phyloP scores from a whole-genome alignment of 1,140 invertebrate species.

The Drosophila nebulosa region DNA sequence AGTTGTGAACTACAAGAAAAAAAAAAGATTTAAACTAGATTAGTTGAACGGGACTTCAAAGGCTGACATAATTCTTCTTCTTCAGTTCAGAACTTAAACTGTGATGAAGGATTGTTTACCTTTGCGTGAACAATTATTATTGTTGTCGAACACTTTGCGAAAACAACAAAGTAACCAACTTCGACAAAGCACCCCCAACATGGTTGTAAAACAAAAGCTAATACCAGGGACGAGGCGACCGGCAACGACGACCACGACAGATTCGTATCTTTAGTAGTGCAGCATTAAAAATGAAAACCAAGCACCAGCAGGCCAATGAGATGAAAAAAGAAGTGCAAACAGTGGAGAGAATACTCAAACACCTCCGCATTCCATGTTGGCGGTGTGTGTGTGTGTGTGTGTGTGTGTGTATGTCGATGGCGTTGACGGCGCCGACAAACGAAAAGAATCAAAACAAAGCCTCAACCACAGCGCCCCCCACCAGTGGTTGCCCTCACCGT shows the following conservation, averaged over 20 bases:
- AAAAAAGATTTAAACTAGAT: not conserved
- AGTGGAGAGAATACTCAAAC: constrained; percentile 18
- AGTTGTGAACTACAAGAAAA: too few relatives aligned
- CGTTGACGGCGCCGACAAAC: constrained; percentile 49
- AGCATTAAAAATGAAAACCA: constrained; percentile 9
- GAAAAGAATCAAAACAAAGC: constrained; percentile 33
- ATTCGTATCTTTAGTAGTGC: constrained; percentile 5
- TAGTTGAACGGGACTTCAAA: not conserved
- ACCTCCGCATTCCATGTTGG: constrained; percentile 31
- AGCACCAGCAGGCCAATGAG: not conserved
- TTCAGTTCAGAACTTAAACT: not conserved
- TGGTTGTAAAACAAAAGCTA: constrained; percentile 43
- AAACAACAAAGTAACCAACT: constrained; percentile 8
- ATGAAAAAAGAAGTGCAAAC: not conserved
- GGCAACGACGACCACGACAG: too few relatives aligned
- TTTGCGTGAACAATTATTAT: not conserved
- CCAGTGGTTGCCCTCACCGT: too few relatives aligned
- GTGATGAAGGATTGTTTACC: not conserved
- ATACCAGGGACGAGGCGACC: constrained; percentile 19
- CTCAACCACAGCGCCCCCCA: constrained; percentile 7
- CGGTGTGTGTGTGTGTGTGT: constrained; percentile 2
- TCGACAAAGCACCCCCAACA: constrained; percentile 34
- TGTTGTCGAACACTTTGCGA: not conserved
- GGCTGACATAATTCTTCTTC: too few relatives aligned
- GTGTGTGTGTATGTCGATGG: not conserved